phyloP scores from a whole-genome alignment of 2,888 invertebrate genomes.

The Acleris laterana region DNA sequence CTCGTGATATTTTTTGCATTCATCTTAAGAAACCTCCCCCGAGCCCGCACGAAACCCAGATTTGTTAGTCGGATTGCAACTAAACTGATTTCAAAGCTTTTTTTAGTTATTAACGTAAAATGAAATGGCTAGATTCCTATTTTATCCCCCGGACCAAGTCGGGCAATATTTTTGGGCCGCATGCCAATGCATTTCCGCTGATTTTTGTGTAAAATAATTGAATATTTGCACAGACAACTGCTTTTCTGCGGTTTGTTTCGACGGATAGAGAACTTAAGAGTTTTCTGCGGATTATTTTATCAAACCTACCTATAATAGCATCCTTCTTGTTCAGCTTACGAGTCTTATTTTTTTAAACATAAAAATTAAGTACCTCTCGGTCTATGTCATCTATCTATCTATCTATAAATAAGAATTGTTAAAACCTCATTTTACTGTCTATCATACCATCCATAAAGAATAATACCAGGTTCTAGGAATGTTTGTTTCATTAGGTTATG shows the following conservation, averaged over 20 bases:
- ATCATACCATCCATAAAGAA: too few relatives aligned
- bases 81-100: constrained; percentile 54
- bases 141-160: constrained; percentile 4
- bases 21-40: constrained; percentile 27
- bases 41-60: constrained; percentile 50
- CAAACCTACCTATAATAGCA: too few relatives aligned
- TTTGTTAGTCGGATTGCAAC: constrained; percentile 52
- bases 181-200: constrained; percentile 32
- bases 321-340: too few relatives aligned
- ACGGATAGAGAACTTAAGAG: neutral
- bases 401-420: too few relatives aligned
- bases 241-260: neutral
- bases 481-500: constrained; percentile 25
- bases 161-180: constrained; percentile 18
- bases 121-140: constrained; percentile 30
- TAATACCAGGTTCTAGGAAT: neutral
- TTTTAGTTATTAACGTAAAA: constrained; percentile 46
- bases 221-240: constrained; percentile 21
- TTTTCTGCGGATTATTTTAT: too few relatives aligned
- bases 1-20: constrained; percentile 15
- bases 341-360: too few relatives aligned
- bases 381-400: too few relatives aligned
- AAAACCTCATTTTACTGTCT: too few relatives aligned
- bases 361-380: too few relatives aligned
- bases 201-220: constrained; percentile 30